These are phyloP conservation scores for Dysidea cf. avara DNA, from an alignment of 37 sponge, comb jelly and placozoan genomes.

Conservation along the genomic window DNA sequence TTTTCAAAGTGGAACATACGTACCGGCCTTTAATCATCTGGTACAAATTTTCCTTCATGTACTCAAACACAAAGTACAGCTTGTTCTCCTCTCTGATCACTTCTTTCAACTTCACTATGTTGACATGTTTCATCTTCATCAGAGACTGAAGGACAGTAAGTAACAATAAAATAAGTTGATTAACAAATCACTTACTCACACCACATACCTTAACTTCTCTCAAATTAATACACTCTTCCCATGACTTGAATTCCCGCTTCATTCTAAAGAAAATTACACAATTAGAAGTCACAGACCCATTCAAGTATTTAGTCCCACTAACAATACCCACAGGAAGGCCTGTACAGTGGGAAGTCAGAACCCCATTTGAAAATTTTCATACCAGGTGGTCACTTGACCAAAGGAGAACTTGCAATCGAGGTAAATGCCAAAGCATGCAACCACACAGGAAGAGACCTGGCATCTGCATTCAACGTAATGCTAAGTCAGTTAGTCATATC, in stretches of 20 bases:
- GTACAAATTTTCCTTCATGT: conserved; percentile 93
- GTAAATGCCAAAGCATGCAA: too few species aligned
- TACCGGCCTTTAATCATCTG: conserved; percentile 83
- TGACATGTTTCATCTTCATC: conserved; percentile 89
- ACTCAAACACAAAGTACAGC: conserved; percentile 96
- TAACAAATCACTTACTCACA: not conserved
- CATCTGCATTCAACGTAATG: too few species aligned
- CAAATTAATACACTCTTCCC: conserved; percentile 92
- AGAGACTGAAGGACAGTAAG: conserved; percentile 74
- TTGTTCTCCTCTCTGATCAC: conserved; percentile 88
- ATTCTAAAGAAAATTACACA: conserved; percentile 56
- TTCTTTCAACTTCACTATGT: conserved; percentile 87
- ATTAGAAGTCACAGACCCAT: not conserved
- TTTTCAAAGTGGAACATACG: too few species aligned
- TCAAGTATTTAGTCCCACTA: too few species aligned
- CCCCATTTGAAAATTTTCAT: too few species aligned
- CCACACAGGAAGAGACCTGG: too few species aligned
- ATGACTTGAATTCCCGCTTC: conserved; percentile 86
- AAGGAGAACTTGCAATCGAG: too few species aligned
- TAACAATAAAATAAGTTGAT: not conserved
- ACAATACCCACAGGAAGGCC: too few species aligned
- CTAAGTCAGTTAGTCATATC: too few species aligned
- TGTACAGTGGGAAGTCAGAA: too few species aligned
- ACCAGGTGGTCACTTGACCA: too few species aligned
- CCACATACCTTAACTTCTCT: conserved; percentile 94